phyloP scores from a whole-genome alignment of 2,888 invertebrate genomes.

The Heliconius ethilla region DNA sequence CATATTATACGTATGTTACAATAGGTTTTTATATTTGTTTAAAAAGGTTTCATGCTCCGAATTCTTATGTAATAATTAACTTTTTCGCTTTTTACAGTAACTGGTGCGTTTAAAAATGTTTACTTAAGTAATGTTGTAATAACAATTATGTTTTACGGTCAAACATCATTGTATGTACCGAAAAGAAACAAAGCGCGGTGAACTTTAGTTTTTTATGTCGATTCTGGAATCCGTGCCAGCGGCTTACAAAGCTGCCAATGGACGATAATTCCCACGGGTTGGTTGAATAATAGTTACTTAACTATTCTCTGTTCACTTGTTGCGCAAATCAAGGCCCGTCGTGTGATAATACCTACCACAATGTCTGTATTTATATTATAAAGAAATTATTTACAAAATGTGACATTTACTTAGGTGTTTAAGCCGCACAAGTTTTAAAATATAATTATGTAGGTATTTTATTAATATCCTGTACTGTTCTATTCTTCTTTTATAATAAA shows the following conservation, averaged over 20 bases:
- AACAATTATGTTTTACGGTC: background rate
- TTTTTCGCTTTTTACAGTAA: background rate
- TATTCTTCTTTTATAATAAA: background rate
- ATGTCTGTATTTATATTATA: conserved; percentile 38
- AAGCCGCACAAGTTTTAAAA: background rate
- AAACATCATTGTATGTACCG: background rate
- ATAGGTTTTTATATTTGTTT: background rate
- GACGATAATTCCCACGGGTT: conserved; percentile 69
- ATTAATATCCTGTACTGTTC: background rate
- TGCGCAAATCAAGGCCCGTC: conserved; percentile 70
- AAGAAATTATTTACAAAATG: conserved; percentile 26
- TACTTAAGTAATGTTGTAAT: background rate
- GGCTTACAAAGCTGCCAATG: conserved; percentile 40
- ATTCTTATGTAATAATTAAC: background rate
- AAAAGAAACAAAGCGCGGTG: conserved; percentile 25
- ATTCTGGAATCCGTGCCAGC: conserved; percentile 35
- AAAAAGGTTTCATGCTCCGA: background rate
- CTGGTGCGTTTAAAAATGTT: background rate
- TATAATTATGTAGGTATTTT: background rate
- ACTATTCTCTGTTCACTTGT: conserved; percentile 64
- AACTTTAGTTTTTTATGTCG: conserved; percentile 39
- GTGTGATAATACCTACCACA: conserved; percentile 48
- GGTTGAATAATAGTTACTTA: conserved; percentile 76
- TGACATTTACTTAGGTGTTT: background rate
- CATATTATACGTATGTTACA: too few relatives aligned